phyloP scores from a whole-genome alignment of 37 sponge, comb jelly and placozoan genomes.

The Oscarella lobularis region DNA sequence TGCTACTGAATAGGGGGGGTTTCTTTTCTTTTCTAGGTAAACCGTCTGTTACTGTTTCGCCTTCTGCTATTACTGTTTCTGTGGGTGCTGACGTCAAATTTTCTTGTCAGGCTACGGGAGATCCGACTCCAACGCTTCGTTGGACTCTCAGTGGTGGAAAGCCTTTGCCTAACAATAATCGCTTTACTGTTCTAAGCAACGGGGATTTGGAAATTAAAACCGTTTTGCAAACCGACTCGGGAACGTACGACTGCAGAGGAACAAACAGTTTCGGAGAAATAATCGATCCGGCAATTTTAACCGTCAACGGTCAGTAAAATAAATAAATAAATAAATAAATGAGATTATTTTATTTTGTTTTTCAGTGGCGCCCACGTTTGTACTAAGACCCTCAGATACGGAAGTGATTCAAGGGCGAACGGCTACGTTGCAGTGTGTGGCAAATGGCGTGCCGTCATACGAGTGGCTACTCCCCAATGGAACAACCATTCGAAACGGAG shows the following conservation, averaged over 20 bases:
- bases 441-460: neutral
- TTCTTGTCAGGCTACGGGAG: neutral
- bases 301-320: neutral
- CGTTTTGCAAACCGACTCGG: neutral
- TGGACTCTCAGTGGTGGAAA: neutral
- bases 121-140: neutral
- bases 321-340: too few species aligned
- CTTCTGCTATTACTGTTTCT: neutral
- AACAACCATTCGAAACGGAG: neutral
- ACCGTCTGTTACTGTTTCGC: too few species aligned
- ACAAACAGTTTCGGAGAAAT: neutral
- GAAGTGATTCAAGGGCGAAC: neutral
- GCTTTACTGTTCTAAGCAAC: neutral
- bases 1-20: too few species aligned
- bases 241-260: neutral
- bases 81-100: neutral
- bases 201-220: neutral
- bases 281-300: neutral
- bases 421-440: neutral
- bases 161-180: neutral
- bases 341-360: too few species aligned
- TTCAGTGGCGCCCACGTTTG: neutral
- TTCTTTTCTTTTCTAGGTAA: too few species aligned
- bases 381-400: neutral
- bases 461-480: neutral